A percentile compares a stretch with the other conserved stretches of the same genome.
Evolutionary conservation across 2,113 vertebrate species (phyloP).

Genomic region (Lates calcarifer): DNA sequence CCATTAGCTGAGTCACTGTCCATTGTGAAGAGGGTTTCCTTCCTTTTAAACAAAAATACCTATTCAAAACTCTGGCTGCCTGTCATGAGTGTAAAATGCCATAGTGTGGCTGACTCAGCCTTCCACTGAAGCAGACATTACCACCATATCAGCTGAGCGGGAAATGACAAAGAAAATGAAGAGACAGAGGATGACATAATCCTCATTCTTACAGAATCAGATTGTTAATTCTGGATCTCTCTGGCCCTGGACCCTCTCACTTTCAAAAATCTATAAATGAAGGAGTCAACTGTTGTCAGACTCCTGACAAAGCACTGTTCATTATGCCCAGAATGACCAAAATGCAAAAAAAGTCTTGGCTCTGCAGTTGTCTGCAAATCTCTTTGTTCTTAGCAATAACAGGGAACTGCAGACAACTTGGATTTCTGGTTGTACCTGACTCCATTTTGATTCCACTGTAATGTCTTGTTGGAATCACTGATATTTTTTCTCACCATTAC

Average conservation of each 20-base stretch:
- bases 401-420: neutral
- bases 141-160: neutral
- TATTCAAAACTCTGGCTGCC: neutral
- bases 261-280: too few species aligned
- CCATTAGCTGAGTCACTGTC: neutral
- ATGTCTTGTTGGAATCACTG: neutral
- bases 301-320: too few species aligned
- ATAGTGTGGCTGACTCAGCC: neutral
- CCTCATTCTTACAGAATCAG: too few species aligned
- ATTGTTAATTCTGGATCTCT: too few species aligned
- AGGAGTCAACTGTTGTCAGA: too few species aligned
- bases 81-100: neutral
- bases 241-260: too few species aligned
- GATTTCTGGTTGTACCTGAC: too few species aligned
- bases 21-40: slow-evolving; percentile 9
- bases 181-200: too few species aligned
- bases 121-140: neutral
- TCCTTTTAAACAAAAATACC: slow-evolving; percentile 13
- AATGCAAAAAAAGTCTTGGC: too few species aligned
- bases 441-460: neutral
- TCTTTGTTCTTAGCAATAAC: neutral
- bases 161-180: too few species aligned
- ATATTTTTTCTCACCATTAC: neutral
- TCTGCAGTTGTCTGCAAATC: too few species aligned
- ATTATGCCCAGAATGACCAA: too few species aligned